These are phyloP conservation scores for Formica exsecta DNA, from an alignment of 1,140 invertebrate species.

Conservation along the genomic window DNA sequence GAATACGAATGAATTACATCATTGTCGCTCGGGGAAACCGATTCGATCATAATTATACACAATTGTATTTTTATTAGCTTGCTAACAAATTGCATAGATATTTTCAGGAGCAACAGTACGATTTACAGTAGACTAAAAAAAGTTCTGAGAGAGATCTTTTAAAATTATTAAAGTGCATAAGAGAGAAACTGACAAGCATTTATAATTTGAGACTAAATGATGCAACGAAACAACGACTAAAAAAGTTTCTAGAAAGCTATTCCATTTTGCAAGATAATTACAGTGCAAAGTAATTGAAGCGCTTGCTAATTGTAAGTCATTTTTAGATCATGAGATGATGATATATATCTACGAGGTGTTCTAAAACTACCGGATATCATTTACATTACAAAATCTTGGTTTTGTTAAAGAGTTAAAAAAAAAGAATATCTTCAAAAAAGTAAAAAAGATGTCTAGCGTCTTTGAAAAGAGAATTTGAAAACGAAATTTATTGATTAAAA, in stretches of 20 bases:
- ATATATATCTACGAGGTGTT: background rate
- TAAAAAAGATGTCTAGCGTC: background rate
- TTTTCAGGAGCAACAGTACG: background rate
- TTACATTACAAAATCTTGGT: background rate
- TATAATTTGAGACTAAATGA: background rate
- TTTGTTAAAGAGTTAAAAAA: slow-evolving; percentile 10
- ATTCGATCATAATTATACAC: slow-evolving; percentile 36
- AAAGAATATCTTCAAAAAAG: background rate
- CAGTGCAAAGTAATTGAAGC: slow-evolving; percentile 30
- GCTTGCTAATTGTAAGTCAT: background rate
- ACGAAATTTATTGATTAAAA: background rate
- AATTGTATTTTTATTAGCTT: slow-evolving; percentile 9
- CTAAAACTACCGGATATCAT: slow-evolving; percentile 11
- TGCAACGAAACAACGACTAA: background rate
- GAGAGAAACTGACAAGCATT: background rate
- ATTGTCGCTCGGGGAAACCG: slow-evolving; percentile 32
- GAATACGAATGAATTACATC: slow-evolving; percentile 46
- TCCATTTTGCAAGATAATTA: slow-evolving; percentile 4
- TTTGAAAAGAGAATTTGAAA: background rate
- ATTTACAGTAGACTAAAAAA: background rate
- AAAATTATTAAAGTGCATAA: background rate
- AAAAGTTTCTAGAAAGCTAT: slow-evolving; percentile 19
- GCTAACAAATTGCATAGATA: slow-evolving; percentile 18
- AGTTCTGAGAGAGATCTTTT: background rate
- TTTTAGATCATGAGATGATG: background rate